Evolutionary conservation across 2,888 invertebrate genomes (phyloP).

Genomic region (Eilema sororculum): DNA sequence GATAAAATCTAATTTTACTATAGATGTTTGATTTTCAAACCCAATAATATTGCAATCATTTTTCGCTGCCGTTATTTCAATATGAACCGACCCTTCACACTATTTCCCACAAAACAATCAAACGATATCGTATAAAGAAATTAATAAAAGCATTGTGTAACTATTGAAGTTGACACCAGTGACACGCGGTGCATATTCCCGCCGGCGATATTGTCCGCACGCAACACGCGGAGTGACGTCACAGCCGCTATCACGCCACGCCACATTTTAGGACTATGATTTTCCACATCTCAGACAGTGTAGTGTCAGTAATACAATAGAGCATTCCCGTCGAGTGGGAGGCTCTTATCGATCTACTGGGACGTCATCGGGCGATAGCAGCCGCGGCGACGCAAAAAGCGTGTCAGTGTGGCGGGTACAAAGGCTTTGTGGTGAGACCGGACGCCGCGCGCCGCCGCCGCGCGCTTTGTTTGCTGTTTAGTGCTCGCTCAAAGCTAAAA

Average conservation of each 20-base stretch:
- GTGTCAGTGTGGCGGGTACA: conserved; percentile 84
- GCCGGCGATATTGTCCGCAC: conserved; percentile 49
- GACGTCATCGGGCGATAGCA: conserved; percentile 86
- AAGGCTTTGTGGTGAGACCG: conserved; percentile 83
- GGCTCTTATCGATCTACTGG: conserved; percentile 86
- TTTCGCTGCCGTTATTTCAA: not conserved
- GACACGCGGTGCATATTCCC: conserved; percentile 45
- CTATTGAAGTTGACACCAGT: conserved; percentile 42
- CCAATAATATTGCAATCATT: not conserved
- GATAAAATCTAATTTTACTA: too few relatives aligned
- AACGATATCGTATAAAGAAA: conserved; percentile 36
- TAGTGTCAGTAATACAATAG: conserved; percentile 84
- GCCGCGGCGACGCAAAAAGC: conserved; percentile 83
- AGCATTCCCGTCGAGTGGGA: conserved; percentile 83
- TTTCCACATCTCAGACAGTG: conserved; percentile 84
- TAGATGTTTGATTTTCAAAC: not conserved
- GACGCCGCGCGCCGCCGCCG: conserved; percentile 81
- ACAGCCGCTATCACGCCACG: conserved; percentile 59
- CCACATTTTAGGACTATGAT: conserved; percentile 77
- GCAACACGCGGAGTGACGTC: conserved; percentile 56
- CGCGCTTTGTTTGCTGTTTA: conserved; percentile 83
- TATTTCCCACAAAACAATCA: conserved; percentile 31
- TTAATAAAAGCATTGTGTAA: conserved; percentile 47
- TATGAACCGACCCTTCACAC: conserved; percentile 7
- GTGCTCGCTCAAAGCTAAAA: conserved; percentile 77